phyloP scores from a whole-genome alignment of 2,113 vertebrate genomes.

The Ochotona curzoniae region DNA sequence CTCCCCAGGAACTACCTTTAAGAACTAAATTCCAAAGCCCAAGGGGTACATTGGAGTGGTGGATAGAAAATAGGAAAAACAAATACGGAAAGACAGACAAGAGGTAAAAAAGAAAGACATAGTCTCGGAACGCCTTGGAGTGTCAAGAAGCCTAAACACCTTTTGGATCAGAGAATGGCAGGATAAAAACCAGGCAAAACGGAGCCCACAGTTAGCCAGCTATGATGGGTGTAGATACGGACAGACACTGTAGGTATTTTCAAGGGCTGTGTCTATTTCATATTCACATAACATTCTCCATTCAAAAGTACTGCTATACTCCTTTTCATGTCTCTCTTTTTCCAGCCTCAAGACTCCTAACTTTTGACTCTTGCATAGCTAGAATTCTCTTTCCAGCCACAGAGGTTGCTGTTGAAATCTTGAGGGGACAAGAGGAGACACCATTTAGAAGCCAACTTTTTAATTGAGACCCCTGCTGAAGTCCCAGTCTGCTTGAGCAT shows the following conservation, averaged over 20 bases:
- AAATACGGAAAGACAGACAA: not conserved
- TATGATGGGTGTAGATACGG: not conserved
- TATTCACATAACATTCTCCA: not conserved
- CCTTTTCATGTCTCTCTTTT: conserved; percentile 32
- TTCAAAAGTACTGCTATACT: not conserved
- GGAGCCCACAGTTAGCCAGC: not conserved
- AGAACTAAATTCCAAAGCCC: not conserved
- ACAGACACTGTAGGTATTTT: not conserved
- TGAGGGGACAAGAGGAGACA: not conserved
- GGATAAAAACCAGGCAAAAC: not conserved
- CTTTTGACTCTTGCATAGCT: not conserved
- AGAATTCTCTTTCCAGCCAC: not conserved
- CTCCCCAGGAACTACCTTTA: not conserved
- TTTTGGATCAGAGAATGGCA: not conserved
- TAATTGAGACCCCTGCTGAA: not conserved
- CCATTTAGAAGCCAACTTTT: conserved; percentile 50
- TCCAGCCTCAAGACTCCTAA: not conserved
- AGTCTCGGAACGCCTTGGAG: conserved; percentile 11
- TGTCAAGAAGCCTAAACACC: not conserved
- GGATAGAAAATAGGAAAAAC: not conserved
- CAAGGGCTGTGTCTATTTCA: not conserved
- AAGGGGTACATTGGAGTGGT: not conserved
- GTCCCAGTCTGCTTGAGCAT: conserved; percentile 3
- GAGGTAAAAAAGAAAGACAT: not conserved
- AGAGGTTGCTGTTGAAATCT: not conserved